Evolutionary conservation across 2,888 invertebrate genomes (phyloP).

Genomic region (Tenthredo scrophulariae): DNA sequence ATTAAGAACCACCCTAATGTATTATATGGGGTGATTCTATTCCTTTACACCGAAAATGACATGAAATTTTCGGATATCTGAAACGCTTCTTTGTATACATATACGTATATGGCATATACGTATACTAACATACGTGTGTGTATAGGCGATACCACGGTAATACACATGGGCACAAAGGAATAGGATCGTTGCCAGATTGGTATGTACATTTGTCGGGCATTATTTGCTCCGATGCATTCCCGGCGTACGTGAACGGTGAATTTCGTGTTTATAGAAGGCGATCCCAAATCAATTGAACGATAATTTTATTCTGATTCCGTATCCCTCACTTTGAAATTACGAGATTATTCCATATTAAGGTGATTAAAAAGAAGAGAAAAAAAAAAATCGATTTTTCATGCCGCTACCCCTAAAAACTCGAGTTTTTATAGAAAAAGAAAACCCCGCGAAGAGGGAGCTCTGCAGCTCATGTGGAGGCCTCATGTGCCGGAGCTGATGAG

Average conservation of each 20-base stretch:
- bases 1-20: too few relatives aligned
- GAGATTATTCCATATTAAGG: too few relatives aligned
- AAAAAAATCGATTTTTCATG: too few relatives aligned
- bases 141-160: neutral
- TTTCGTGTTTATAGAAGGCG: neutral
- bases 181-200: conserved; percentile 49
- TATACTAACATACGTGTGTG: neutral
- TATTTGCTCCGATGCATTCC: conserved; percentile 45
- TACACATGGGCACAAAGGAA: conserved; percentile 42
- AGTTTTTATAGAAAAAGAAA: too few relatives aligned
- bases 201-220: conserved; percentile 51
- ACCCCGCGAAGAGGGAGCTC: too few relatives aligned
- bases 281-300: neutral
- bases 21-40: too few relatives aligned
- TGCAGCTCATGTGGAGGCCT: too few relatives aligned
- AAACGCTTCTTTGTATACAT: neutral
- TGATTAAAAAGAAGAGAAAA: too few relatives aligned
- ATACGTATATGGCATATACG: neutral
- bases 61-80: too few relatives aligned
- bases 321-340: neutral
- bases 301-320: neutral
- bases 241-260: neutral
- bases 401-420: too few relatives aligned
- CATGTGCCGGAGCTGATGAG: too few relatives aligned
- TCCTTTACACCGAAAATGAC: too few relatives aligned